Evolutionary conservation across 2,113 vertebrate species (phyloP), one percentile per base, ranked within the genome.

Genomic region (Riparia riparia): DNA sequence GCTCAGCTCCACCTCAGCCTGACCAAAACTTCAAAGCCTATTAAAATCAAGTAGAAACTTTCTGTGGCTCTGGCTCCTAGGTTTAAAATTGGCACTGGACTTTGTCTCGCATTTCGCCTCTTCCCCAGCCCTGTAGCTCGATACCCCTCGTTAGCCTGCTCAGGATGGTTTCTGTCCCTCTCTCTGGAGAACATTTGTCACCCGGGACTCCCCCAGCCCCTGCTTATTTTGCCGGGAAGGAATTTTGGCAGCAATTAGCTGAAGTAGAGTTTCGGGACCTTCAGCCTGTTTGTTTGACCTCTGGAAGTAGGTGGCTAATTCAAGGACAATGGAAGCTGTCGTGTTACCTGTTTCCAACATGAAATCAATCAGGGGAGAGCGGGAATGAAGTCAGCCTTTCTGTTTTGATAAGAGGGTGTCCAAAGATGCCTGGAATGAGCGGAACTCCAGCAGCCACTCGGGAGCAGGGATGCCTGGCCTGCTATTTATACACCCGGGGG

Each of bases 371-470:
- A 69, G 89, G 34, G 21, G 80, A 86, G 83, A 90, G 92, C 6
- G 0, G 51, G 60, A 69, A 74, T 97, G 96, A 98, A 96, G 96
- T 98, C 98, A 98, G 83, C 91, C 84, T 95, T 97, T 97, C 97
- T 98, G 98, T 97, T 98, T 98, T 90, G 97, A 97, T 97, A 97
- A 97, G 95, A 96, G 79, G 83, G 91, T 88, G 71, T 81, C 94
- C 95, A 97, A 94, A 95, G 90, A 91, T 97, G 80, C 92, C 92
- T 82, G 97, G 96, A 95, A 97, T 97, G 96, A 97, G 65, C 29
- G 50, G 93, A 92, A 97, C 95, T 97, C 92, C 90, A 95, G 94
- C 91, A 94, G 93, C 88, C 51, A 95, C 89, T 89, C 41, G 22
- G 83, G 94, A 19, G 8, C 84, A 93, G 72, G 76, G 93, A 79